A percentile compares a stretch with the other conserved stretches of the same genome.
phyloP scores from a whole-genome alignment of 2,888 invertebrate species.

The Heteropelma amictum region DNA sequence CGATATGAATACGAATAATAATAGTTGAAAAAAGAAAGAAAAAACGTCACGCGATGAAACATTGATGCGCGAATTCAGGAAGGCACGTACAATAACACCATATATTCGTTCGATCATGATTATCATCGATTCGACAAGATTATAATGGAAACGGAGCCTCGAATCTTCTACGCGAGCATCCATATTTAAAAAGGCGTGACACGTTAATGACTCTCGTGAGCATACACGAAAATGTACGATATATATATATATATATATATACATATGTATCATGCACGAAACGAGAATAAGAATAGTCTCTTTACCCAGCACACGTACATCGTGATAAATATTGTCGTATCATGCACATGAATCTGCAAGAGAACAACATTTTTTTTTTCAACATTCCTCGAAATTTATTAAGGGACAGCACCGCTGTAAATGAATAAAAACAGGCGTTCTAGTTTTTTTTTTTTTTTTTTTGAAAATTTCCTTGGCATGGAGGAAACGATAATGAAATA shows the following conservation, averaged over 20 bases:
- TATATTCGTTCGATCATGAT: constrained; percentile 31
- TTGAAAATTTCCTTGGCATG: too few relatives aligned
- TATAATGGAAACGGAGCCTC: constrained; percentile 4
- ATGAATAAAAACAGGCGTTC: too few relatives aligned
- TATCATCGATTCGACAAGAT: constrained; percentile 22
- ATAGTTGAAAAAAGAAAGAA: neutral
- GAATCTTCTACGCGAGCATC: neutral
- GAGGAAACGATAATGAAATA: too few relatives aligned
- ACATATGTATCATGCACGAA: too few relatives aligned
- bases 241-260: neutral
- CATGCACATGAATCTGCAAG: neutral
- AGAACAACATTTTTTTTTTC: neutral
- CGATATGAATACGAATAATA: neutral
- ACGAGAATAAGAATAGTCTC: neutral
- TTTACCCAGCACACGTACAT: constrained; percentile 22
- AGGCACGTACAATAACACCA: neutral
- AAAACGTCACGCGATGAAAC: constrained; percentile 7
- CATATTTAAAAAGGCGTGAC: constrained; percentile 38
- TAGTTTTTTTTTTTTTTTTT: too few relatives aligned
- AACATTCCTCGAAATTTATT: neutral
- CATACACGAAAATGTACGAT: constrained; percentile 1
- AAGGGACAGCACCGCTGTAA: too few relatives aligned
- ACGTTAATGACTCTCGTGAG: constrained; percentile 18
- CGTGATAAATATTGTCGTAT: constrained; percentile 31
- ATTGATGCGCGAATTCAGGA: constrained; percentile 13